Evolutionary conservation across 2,888 invertebrate genomes (phyloP).

Genomic region (Apomyelois bistriatella): DNA sequence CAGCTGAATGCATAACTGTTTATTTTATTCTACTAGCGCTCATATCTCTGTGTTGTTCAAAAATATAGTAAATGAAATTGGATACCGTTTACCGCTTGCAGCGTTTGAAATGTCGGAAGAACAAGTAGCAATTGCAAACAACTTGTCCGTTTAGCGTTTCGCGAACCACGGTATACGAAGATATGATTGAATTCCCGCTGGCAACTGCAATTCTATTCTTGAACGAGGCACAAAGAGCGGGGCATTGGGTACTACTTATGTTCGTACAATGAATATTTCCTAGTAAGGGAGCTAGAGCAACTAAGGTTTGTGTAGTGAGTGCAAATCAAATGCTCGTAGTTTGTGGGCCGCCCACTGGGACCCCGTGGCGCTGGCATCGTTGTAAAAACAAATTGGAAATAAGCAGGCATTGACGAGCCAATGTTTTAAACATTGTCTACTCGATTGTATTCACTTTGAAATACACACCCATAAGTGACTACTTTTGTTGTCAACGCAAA

Average conservation of each 20-base stretch:
- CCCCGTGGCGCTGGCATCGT: slow-evolving; percentile 45
- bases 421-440: slow-evolving; percentile 46
- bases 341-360: slow-evolving; percentile 57
- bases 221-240: slow-evolving; percentile 43
- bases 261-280: slow-evolving; percentile 54
- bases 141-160: slow-evolving; percentile 40
- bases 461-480: slow-evolving; percentile 5
- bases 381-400: slow-evolving; percentile 62
- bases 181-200: slow-evolving; percentile 39
- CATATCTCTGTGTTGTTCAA: neutral
- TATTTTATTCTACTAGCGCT: slow-evolving; percentile 24
- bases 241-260: slow-evolving; percentile 41
- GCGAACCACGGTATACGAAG: slow-evolving; percentile 25
- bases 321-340: slow-evolving; percentile 47
- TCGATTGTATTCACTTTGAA: slow-evolving; percentile 22
- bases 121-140: slow-evolving; percentile 35
- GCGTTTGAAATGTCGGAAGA: slow-evolving; percentile 1
- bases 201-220: slow-evolving; percentile 44
- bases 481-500: neutral
- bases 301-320: slow-evolving; percentile 36
- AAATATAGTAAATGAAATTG: slow-evolving; percentile 4
- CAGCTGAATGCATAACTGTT: slow-evolving; percentile 39
- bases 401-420: slow-evolving; percentile 44
- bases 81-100: slow-evolving; percentile 8
- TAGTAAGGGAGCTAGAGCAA: slow-evolving; percentile 56